Evolutionary conservation across 2,797 vertebrate genomes (phyloP).

Genomic region (Liparis tanakae): DNA sequence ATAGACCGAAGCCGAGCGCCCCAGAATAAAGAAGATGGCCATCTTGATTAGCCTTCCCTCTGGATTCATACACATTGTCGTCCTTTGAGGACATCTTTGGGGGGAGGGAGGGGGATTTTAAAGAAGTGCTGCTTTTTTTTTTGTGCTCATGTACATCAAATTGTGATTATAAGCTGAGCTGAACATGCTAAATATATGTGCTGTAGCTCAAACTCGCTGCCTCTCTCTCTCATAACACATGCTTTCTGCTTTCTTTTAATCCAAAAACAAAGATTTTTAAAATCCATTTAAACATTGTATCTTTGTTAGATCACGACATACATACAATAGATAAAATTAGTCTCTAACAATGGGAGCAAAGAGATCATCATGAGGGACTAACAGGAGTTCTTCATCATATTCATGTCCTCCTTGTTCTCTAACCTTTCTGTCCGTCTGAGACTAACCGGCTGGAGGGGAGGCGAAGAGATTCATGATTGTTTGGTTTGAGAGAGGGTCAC

Average conservation of each 20-base stretch:
- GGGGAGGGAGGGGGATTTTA: conserved; percentile 1
- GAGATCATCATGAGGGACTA: neutral
- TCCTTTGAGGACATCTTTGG: conserved; percentile 1
- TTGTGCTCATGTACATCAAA: neutral
- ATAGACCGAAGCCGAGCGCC: conserved; percentile 25
- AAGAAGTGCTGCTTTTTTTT: conserved; percentile 14
- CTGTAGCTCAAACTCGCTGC: neutral
- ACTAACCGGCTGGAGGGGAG: conserved; percentile 58
- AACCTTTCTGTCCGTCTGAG: conserved; percentile 44
- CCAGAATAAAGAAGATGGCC: conserved; percentile 25
- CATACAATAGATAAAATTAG: neutral
- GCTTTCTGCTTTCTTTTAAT: conserved; percentile 1
- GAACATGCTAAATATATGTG: neutral
- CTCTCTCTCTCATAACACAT: neutral
- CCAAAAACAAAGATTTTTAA: conserved; percentile 8
- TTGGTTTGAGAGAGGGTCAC: conserved; percentile 50
- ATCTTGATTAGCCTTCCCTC: conserved; percentile 41
- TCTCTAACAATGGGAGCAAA: neutral
- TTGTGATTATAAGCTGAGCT: neutral
- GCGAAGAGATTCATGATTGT: conserved; percentile 65
- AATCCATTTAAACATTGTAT: neutral
- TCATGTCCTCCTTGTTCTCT: conserved; percentile 18
- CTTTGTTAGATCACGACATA: neutral
- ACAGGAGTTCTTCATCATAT: conserved; percentile 19
- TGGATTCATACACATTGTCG: conserved; percentile 18